Percentiles rank a stretch among this genome's conserved stretches.
These are phyloP conservation scores for Tonatia bakeri DNA, from an alignment of 2,113 vertebrate species.

Conservation along the genomic window DNA sequence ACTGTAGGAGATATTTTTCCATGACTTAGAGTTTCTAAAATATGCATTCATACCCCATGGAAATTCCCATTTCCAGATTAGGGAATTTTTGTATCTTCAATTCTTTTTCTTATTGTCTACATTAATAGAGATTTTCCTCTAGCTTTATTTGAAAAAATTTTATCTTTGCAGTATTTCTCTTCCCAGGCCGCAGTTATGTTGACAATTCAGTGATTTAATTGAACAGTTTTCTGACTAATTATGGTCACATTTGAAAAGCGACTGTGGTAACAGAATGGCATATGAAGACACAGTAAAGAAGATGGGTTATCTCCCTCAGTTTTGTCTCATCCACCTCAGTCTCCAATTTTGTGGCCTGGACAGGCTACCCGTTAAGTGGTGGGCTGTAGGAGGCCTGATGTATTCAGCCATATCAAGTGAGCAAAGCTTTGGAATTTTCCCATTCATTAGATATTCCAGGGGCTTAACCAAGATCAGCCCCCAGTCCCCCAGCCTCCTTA, in stretches of 20 bases:
- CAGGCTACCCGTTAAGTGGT: not conserved
- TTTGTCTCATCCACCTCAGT: constrained; percentile 14
- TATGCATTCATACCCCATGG: constrained; percentile 40
- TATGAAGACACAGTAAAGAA: constrained; percentile 27
- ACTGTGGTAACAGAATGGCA: constrained; percentile 30
- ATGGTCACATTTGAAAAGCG: constrained; percentile 45
- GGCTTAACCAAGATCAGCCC: not conserved
- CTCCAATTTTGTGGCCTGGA: constrained; percentile 24
- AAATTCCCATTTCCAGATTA: constrained; percentile 67
- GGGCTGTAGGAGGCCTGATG: not conserved
- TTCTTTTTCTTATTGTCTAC: not conserved
- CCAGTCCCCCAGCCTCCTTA: no score
- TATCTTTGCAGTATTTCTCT: not conserved
- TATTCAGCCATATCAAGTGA: constrained; percentile 37
- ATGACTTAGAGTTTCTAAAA: constrained; percentile 64
- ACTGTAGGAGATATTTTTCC: constrained; percentile 52
- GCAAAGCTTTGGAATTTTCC: constrained; percentile 25
- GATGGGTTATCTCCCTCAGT: constrained; percentile 33
- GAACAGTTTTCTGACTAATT: constrained; percentile 30
- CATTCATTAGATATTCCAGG: not conserved
- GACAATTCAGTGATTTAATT: constrained; percentile 41
- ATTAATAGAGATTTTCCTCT: constrained; percentile 11
- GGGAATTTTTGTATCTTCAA: constrained; percentile 35
- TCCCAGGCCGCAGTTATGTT: constrained; percentile 28
- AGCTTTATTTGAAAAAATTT: constrained; percentile 53